Conservation (phyloP, 1,140 invertebrate species). For the Diachasmimorpha longicaudata region DNA sequence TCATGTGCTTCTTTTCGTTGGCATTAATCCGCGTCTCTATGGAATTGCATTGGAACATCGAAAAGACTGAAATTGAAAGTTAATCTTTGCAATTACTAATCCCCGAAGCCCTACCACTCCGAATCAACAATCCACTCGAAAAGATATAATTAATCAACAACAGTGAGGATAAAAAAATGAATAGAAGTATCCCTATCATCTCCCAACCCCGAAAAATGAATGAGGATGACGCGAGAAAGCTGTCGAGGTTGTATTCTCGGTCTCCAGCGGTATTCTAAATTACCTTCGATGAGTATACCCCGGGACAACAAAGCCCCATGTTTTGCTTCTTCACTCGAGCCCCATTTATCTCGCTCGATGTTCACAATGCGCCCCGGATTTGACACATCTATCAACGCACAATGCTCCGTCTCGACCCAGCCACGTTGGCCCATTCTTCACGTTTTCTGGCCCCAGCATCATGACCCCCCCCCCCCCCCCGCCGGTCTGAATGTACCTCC, state of each 20-base stretch:
- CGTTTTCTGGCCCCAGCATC: slow-evolving; percentile 29
- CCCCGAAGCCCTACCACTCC: too few relatives aligned
- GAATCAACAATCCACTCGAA: not conserved
- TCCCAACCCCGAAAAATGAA: not conserved
- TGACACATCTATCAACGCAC: slow-evolving; percentile 67
- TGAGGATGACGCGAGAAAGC: slow-evolving; percentile 22
- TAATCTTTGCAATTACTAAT: too few relatives aligned
- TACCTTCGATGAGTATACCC: slow-evolving; percentile 57
- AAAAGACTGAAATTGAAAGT: too few relatives aligned
- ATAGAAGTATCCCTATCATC: not conserved
- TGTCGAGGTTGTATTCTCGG: slow-evolving; percentile 19
- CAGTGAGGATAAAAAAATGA: not conserved
- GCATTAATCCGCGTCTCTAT: too few relatives aligned
- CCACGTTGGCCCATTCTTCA: slow-evolving; percentile 42
- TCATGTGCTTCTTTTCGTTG: not conserved
- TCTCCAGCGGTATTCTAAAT: slow-evolving; percentile 45
- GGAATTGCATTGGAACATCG: too few relatives aligned
- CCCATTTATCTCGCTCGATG: slow-evolving; percentile 62
- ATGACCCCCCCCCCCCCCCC: slow-evolving; percentile 19
- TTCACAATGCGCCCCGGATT: slow-evolving; percentile 63
- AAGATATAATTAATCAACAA: not conserved
- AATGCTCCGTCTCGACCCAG: slow-evolving; percentile 38
- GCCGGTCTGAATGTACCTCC: slow-evolving; percentile 16
- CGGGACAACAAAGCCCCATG: slow-evolving; percentile 62
- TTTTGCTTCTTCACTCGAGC: slow-evolving; percentile 64